These are phyloP conservation scores for Micromussa lordhowensis DNA, from an alignment of 92 coral and sea anemone species.

Conservation along the genomic window DNA sequence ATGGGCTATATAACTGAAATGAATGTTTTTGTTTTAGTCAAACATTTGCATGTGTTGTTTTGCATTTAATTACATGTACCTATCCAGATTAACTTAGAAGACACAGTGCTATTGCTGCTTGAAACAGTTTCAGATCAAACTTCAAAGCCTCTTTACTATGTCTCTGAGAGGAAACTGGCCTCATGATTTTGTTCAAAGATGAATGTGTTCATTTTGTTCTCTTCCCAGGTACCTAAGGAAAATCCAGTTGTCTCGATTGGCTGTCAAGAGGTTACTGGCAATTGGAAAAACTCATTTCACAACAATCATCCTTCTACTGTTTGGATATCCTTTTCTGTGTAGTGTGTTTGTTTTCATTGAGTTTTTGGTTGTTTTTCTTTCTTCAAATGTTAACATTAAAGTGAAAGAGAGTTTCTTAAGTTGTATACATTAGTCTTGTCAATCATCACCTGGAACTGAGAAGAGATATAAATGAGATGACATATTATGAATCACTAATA, in stretches of 20 bases:
- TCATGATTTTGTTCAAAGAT: neutral
- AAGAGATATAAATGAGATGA: neutral
- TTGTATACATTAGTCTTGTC: neutral
- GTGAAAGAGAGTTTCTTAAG: neutral
- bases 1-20: too few relatives aligned
- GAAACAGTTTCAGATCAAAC: too few relatives aligned
- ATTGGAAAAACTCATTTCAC: conserved; percentile 83
- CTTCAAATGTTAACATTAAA: neutral
- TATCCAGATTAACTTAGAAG: too few relatives aligned
- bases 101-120: too few relatives aligned
- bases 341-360: neutral
- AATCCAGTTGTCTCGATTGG: conserved; percentile 53
- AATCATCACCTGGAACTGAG: neutral
- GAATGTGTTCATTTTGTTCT: neutral
- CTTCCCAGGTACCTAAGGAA: conserved; percentile 41
- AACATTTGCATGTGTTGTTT: too few relatives aligned
- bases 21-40: too few relatives aligned
- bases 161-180: too few relatives aligned
- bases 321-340: conserved; percentile 89
- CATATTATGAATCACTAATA: too few relatives aligned
- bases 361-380: neutral
- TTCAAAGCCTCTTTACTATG: too few relatives aligned
- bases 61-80: too few relatives aligned
- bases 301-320: conserved; percentile 77
- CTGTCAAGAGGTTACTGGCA: conserved; percentile 61